Percentiles rank a stretch among this genome's conserved stretches.
phyloP scores from a whole-genome alignment of 1,140 invertebrate species.

The Alviniconcha marisindica region DNA sequence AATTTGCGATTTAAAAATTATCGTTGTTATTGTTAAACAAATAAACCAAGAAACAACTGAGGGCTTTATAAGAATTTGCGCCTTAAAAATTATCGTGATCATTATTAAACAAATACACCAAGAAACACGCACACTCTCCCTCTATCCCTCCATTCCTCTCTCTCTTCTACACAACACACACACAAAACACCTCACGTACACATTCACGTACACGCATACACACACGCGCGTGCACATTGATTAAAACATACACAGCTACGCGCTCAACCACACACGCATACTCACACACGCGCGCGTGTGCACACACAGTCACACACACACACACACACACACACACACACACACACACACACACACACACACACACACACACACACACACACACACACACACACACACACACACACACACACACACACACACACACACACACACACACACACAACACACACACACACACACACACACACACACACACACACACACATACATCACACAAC shows the following conservation, averaged over 20 bases:
- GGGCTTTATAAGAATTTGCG: too few relatives aligned
- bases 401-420: background rate
- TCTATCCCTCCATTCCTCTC: background rate
- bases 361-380: background rate
- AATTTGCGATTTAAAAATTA: too few relatives aligned
- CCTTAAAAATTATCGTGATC: too few relatives aligned
- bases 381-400: background rate
- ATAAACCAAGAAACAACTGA: too few relatives aligned
- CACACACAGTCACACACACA: background rate
- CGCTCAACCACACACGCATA: background rate
- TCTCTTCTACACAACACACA: background rate
- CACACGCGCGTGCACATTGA: background rate
- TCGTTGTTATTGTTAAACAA: too few relatives aligned
- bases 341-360: background rate
- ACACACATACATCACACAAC: background rate
- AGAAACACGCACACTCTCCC: background rate
- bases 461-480: background rate
- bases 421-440: background rate
- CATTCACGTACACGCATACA: constrained; percentile 5
- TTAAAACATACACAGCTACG: background rate
- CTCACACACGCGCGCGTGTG: too few relatives aligned
- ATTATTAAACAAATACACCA: too few relatives aligned
- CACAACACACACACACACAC: too few relatives aligned
- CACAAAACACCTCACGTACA: background rate
- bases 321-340: background rate